Evolutionary conservation across 2,888 invertebrate species (phyloP), one percentile per base, ranked within the genome.

Genomic region (Latrodectus elegans): DNA sequence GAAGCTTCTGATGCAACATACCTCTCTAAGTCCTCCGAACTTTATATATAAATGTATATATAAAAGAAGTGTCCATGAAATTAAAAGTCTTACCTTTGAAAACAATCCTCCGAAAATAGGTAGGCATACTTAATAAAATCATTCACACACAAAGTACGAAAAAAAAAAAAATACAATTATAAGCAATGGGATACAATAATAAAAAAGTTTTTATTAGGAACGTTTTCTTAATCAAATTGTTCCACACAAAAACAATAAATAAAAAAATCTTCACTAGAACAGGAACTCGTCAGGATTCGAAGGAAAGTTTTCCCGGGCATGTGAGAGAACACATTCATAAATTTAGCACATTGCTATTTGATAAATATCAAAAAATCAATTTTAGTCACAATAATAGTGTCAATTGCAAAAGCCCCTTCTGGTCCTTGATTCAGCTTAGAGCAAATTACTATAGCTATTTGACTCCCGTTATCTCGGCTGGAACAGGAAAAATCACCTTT

Each of bases 191-290:
- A 51, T 78, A 85, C 70, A 85, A 71, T 75, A 71, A 73, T 75
- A 22, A 22, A 70, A 73, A 84, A 65, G 78, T 64, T 78, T 81
- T 77, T 84, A 84, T 84, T 78, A 78, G 84, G 84, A 84, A 84
- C 71, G 70, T 76, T 64, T 53, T 55, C 51, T 55, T 53, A 51
- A 51, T 51, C 22, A 22, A 74, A 55, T 72, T 71, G 52, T 38
- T 22, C 26, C 74, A 74, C 14, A 77, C 12, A 67, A 8, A 71
- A 14, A 64, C 55, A 75, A 51, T 52, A n/a, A 64, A 55, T 70
- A 17, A 74, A 65, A 60, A 26, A 65, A 68, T 73, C 72, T 55
- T 70, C 70, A 76, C 64, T 26, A 15, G 17, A 53, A 51, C 51
- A 75, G 55, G 71, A 38, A 75, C 53, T 70, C 55, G 70, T 74